Conservation (phyloP, 2,888 invertebrate species). For the Cataglyphis albicans region DNA sequence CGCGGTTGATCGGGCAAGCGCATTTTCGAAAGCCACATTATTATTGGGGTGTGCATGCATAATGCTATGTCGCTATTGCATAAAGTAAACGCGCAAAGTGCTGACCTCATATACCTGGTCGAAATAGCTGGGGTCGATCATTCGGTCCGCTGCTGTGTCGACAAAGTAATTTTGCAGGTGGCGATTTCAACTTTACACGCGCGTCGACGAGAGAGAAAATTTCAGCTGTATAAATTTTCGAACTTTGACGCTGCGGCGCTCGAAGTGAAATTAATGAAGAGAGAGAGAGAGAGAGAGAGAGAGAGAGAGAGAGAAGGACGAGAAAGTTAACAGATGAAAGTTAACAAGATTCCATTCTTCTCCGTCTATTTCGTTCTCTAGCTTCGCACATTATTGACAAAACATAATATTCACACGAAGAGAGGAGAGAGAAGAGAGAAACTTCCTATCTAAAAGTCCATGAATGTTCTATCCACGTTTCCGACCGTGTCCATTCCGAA, state of each 20-base stretch:
- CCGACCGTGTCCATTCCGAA: slow-evolving; percentile 1
- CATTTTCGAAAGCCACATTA: neutral
- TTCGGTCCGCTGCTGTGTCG: slow-evolving; percentile 16
- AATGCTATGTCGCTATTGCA: neutral
- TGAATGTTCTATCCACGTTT: neutral
- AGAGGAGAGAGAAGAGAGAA: neutral
- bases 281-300: no score
- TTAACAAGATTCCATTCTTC: slow-evolving; percentile 12
- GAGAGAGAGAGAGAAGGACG: neutral
- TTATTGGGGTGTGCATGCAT: neutral
- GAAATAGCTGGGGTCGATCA: slow-evolving; percentile 23
- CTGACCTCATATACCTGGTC: slow-evolving; percentile 26
- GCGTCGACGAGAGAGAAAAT: slow-evolving; percentile 1
- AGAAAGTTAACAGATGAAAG: slow-evolving; percentile 14
- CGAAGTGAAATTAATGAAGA: slow-evolving; percentile 9
- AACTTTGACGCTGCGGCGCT: slow-evolving; percentile 5
- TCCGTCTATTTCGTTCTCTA: neutral
- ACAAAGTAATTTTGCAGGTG: slow-evolving; percentile 43
- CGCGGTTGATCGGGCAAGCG: slow-evolving; percentile 3
- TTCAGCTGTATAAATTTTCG: slow-evolving; percentile 43
- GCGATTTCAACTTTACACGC: slow-evolving; percentile 31
- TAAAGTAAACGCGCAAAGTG: slow-evolving; percentile 9
- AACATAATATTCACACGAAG: neutral
- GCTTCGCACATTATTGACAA: neutral
- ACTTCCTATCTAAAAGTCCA: neutral